phyloP scores from a whole-genome alignment of 2,888 invertebrate genomes.

The Drosophila birchii region DNA sequence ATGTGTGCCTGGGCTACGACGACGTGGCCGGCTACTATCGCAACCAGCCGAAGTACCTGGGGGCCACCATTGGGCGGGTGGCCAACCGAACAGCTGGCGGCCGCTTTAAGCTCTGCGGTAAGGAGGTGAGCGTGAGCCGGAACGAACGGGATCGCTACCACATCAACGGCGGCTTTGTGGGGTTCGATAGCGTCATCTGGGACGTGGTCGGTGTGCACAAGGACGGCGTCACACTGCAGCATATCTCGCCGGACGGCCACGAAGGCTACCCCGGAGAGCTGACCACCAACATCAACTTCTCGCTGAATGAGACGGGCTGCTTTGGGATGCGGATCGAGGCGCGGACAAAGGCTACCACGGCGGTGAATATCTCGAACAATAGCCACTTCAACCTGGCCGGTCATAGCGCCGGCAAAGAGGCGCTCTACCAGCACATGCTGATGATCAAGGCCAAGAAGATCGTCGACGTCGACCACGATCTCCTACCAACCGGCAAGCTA shows the following conservation, averaged over 20 bases:
- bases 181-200: slow-evolving; percentile 94
- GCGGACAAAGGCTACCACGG: slow-evolving; percentile 91
- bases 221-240: slow-evolving; percentile 88
- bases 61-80: slow-evolving; percentile 93
- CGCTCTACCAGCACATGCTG: slow-evolving; percentile 89
- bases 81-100: slow-evolving; percentile 92
- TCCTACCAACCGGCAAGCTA: slow-evolving; percentile 90
- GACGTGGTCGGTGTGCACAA: slow-evolving; percentile 76
- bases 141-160: slow-evolving; percentile 89
- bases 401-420: slow-evolving; percentile 87
- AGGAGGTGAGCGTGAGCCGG: slow-evolving; percentile 88
- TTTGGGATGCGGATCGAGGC: slow-evolving; percentile 91
- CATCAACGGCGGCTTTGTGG: slow-evolving; percentile 93
- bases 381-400: slow-evolving; percentile 96
- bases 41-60: slow-evolving; percentile 92
- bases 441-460: slow-evolving; percentile 91
- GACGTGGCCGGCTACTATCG: slow-evolving; percentile 89
- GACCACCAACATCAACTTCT: slow-evolving; percentile 89
- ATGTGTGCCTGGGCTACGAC: slow-evolving; percentile 93
- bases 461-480: slow-evolving; percentile 89
- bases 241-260: slow-evolving; percentile 91
- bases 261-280: slow-evolving; percentile 96
- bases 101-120: slow-evolving; percentile 89
- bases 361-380: slow-evolving; percentile 94
- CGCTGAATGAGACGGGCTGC: slow-evolving; percentile 89